Percentiles rank a stretch among this genome's conserved stretches.
phyloP scores from a whole-genome alignment of 2,113 vertebrate genomes.

The Anthoscopus minutus region DNA sequence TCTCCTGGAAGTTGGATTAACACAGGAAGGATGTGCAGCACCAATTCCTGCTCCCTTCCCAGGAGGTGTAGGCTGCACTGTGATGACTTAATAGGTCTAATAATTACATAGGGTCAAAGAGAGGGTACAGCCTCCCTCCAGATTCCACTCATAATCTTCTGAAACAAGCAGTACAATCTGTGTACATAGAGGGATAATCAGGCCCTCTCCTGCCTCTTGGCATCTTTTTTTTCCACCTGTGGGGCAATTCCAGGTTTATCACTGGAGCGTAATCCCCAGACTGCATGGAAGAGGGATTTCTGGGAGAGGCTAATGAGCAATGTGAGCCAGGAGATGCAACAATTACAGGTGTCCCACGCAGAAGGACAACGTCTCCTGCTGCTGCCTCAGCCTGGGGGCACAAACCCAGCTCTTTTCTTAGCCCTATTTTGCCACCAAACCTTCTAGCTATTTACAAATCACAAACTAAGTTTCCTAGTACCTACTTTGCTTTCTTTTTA shows the following conservation, averaged over 20 bases:
- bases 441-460: not conserved
- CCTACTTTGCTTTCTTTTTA: not conserved
- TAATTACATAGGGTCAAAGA: not conserved
- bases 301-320: not conserved
- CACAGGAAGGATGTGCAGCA: not conserved
- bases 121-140: not conserved
- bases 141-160: not conserved
- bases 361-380: not conserved
- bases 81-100: not conserved
- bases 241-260: not conserved
- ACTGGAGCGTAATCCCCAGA: not conserved
- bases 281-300: not conserved
- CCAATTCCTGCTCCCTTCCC: not conserved
- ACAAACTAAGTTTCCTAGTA: not conserved
- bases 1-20: not conserved
- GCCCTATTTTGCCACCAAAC: not conserved
- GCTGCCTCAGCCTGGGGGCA: not conserved
- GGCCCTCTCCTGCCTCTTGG: not conserved
- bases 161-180: not conserved
- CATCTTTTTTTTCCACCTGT: not conserved
- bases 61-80: not conserved
- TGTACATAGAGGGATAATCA: fast-evolving
- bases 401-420: not conserved
- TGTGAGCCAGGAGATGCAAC: not conserved
- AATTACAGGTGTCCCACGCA: not conserved